Conservation (phyloP, 2,113 vertebrate species). For the Rostratula benghalensis region DNA sequence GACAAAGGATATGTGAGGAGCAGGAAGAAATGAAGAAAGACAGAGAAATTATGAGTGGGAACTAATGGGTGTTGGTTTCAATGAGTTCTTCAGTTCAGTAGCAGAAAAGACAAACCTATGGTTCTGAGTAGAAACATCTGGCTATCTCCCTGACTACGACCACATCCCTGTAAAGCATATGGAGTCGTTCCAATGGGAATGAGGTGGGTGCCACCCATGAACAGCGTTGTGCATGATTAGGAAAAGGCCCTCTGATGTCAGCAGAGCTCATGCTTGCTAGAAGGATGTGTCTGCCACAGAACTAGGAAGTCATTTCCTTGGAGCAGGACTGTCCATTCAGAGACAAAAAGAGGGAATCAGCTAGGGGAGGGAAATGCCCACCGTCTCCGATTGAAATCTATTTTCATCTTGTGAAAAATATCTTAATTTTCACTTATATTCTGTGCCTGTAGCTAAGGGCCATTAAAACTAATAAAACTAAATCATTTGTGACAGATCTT, state of each 20-base stretch:
- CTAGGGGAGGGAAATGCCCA: constrained; percentile 1
- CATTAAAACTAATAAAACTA: constrained; percentile 84
- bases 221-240: not conserved
- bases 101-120: not conserved
- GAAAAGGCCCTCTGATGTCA: not conserved
- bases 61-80: not conserved
- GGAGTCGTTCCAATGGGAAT: not conserved
- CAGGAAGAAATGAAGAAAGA: not conserved
- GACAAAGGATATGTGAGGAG: not conserved
- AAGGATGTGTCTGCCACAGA: not conserved
- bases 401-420: constrained; percentile 78
- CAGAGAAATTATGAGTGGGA: not conserved
- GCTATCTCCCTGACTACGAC: not conserved
- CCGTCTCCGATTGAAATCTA: constrained; percentile 61
- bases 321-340: not conserved
- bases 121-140: not conserved
- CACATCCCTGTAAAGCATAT: not conserved
- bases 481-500: constrained; percentile 83
- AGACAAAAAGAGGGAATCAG: not conserved
- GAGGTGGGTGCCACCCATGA: not conserved
- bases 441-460: constrained; percentile 75
- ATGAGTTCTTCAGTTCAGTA: not conserved
- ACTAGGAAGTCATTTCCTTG: not conserved
- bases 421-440: constrained; percentile 83
- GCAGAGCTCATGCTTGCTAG: not conserved